These are phyloP conservation scores for Casuarius casuarius DNA, from an alignment of 2,113 vertebrate species.

Conservation along the genomic window DNA sequence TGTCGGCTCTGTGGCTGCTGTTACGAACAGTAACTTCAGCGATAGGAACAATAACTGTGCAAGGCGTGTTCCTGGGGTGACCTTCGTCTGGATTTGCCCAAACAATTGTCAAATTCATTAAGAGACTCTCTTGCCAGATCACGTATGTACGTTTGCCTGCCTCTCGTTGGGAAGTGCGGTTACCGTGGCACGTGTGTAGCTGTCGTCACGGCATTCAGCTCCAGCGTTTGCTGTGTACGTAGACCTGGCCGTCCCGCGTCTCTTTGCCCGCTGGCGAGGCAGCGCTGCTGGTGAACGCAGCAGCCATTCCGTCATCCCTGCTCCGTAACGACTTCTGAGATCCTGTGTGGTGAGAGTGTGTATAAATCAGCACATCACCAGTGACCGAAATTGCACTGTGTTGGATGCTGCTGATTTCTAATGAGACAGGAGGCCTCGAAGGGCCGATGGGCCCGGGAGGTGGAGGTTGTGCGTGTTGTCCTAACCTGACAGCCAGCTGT, in stretches of 20 bases:
- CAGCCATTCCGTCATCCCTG: background rate
- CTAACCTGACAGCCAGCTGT: too few relatives aligned
- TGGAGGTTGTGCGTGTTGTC: accelerated
- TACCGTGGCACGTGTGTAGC: background rate
- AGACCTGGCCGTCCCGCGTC: too few relatives aligned
- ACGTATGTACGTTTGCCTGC: background rate
- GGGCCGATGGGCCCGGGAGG: background rate
- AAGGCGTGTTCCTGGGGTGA: accelerated
- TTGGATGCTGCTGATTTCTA: background rate
- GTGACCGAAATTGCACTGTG: background rate
- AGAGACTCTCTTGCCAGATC: background rate
- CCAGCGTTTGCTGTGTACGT: accelerated
- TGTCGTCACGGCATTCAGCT: background rate
- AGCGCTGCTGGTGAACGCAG: background rate
- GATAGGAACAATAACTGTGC: background rate
- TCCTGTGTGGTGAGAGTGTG: background rate
- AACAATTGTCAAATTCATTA: background rate
- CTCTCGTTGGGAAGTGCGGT: background rate
- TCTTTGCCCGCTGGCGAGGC: background rate
- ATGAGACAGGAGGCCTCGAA: background rate
- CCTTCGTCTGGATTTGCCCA: background rate
- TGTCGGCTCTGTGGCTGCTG: background rate
- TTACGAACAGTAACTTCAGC: background rate
- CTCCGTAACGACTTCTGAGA: background rate
- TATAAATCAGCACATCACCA: background rate